These are phyloP conservation scores for Neoaliturus tenellus DNA, from an alignment of 2,888 invertebrate species.

Conservation along the genomic window DNA sequence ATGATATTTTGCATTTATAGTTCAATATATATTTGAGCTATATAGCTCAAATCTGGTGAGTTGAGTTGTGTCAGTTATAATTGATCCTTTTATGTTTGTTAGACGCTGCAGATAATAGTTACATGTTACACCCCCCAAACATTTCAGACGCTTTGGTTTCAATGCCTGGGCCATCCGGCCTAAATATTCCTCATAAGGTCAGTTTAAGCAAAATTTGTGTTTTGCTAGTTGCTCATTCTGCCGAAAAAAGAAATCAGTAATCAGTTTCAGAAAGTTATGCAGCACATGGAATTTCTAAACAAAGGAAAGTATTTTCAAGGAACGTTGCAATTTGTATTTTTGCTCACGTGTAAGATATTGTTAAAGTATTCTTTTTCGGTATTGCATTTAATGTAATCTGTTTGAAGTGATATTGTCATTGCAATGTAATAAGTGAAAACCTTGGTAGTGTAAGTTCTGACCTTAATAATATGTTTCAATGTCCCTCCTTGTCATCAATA, in stretches of 20 bases:
- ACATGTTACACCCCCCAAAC: conserved; percentile 45
- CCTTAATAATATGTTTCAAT: too few species aligned
- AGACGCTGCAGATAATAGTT: conserved; percentile 37
- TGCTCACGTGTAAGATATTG: too few species aligned
- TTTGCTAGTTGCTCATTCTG: background rate
- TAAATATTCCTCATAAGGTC: conserved; percentile 20
- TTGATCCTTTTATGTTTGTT: conserved; percentile 36
- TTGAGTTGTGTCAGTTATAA: background rate
- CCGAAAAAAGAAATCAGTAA: background rate
- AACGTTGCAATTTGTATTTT: background rate
- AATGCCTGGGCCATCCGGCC: conserved; percentile 35
- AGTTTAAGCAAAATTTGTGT: conserved; percentile 18
- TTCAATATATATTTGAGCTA: background rate
- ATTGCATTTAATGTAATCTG: too few species aligned
- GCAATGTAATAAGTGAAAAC: too few species aligned
- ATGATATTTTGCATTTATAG: background rate
- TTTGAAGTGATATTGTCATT: too few species aligned
- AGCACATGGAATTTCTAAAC: conserved; percentile 11
- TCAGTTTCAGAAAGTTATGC: conserved; percentile 26
- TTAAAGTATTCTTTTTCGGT: background rate
- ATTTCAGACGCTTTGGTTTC: conserved; percentile 5
- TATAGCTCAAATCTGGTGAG: background rate
- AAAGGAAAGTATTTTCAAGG: conserved; percentile 32
- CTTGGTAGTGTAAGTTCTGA: too few species aligned
- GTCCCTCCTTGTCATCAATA: too few species aligned